These are phyloP conservation scores for Neuroterus valhalla DNA, from an alignment of 1,140 invertebrate species.

Conservation along the genomic window DNA sequence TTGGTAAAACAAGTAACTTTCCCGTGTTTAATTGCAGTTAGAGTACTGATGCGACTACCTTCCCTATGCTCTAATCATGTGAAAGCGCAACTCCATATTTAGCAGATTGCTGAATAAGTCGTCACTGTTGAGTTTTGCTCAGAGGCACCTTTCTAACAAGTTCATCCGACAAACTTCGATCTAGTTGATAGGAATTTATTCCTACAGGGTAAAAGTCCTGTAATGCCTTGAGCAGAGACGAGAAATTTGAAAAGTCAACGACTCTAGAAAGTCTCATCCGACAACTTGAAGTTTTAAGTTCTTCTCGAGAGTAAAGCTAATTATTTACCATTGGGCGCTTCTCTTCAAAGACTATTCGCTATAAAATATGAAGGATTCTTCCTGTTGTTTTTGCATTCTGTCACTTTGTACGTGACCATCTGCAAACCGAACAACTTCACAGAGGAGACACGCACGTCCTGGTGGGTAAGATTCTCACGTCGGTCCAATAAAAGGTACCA, in stretches of 20 bases:
- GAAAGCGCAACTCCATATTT: slow-evolving; percentile 9
- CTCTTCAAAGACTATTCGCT: slow-evolving; percentile 38
- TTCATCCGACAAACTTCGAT: slow-evolving; percentile 1
- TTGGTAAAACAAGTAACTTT: neutral
- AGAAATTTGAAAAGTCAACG: neutral
- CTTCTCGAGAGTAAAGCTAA: too few relatives aligned
- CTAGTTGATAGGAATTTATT: slow-evolving; percentile 9
- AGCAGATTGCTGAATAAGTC: slow-evolving; percentile 9
- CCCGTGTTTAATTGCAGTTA: neutral
- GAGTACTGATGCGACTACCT: neutral
- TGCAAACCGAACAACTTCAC: neutral
- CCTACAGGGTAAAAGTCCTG: slow-evolving; percentile 36
- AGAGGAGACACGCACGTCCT: slow-evolving; percentile 33
- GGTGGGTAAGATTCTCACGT: slow-evolving; percentile 29
- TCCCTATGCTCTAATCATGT: neutral
- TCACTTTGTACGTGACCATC: neutral
- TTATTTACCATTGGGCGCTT: slow-evolving; percentile 30
- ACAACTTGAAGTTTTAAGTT: too few relatives aligned
- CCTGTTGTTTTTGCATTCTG: neutral
- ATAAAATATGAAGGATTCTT: slow-evolving; percentile 40
- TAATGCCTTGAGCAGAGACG: neutral
- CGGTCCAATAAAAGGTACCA: neutral
- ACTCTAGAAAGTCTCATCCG: neutral
- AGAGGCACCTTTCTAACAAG: slow-evolving; percentile 3
- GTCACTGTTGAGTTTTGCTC: neutral